Base-by-base conservation (phyloP, 2,888 invertebrate genomes). In the Mythimna vitellina region DNA sequence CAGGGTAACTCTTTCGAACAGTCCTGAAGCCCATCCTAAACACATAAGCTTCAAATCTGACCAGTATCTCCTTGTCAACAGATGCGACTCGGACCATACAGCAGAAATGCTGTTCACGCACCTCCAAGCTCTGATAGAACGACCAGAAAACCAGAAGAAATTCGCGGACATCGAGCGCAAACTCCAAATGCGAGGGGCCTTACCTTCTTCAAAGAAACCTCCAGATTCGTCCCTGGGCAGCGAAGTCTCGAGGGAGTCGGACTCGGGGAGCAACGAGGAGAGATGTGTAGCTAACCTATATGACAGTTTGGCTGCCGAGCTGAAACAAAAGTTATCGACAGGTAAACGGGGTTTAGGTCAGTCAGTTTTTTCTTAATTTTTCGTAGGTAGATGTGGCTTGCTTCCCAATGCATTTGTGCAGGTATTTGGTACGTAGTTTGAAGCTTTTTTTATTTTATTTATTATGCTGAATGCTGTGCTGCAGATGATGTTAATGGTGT, bases 11-110 rank as follows among this genome's bases (percentile, higher is more conserved):
- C 14, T 42, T 42, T 14, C 12, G 14, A 42, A 14, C 42, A 12
- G 4, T 42, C 14, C 12, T 42, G 42, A 14, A 5, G 14, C 12
- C 42, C 14, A 49, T 20, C 20, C 49, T 49, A 1, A 20, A 49
- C 6, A 20, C 20, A 49, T 17, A 20, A 46, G 46, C 7, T 20
- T 49, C 49, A 49, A 62, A 0, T 8, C n/a, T 64, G 0, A 65
- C n/a, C 9, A 25, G 17, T 12, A 5, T 42, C 10, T 51, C 17
- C 8, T 86, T 82, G 76, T 87, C 76, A 51, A 76, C 94, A 96
- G 96, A 93, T 99, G 99, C 92, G 99, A 99, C 93, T 99, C 99
- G 14, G 97, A 99, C 81, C 98, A 99, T 90, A 99, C 99, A 29
- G 99, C 99, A 0, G 97, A 98, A 78, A 97, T 99, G 90, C 97